These are phyloP conservation scores for Sander lucioperca DNA, from an alignment of 2,113 vertebrate species.

Conservation along the genomic window DNA sequence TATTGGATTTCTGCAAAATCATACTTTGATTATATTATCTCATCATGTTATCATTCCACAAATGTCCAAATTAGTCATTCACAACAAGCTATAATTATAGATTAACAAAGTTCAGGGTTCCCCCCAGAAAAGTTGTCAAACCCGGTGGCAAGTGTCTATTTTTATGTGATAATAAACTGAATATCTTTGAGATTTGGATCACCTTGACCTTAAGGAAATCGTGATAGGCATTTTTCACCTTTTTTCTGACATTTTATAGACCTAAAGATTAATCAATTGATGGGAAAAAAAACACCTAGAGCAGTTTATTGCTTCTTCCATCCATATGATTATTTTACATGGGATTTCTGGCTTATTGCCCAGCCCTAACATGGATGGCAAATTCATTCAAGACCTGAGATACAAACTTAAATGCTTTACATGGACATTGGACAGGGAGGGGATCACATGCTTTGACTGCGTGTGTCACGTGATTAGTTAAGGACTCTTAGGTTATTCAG, in stretches of 20 bases:
- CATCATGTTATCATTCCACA: neutral
- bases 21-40: neutral
- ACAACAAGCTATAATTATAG: neutral
- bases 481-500: constrained; percentile 3
- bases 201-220: neutral
- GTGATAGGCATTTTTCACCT: neutral
- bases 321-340: neutral
- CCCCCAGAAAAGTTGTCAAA: no score
- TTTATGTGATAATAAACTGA: neutral
- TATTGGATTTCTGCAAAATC: neutral
- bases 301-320: neutral
- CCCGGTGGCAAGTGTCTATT: no score
- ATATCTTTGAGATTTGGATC: neutral
- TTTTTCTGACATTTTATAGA: neutral
- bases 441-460: constrained; percentile 44
- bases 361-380: neutral
- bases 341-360: neutral
- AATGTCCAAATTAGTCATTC: neutral
- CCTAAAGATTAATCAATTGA: neutral
- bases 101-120: neutral
- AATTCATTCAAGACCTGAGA: neutral
- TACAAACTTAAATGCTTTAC: neutral
- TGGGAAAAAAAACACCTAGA: neutral
- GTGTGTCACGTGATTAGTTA: constrained; percentile 37
- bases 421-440: constrained; percentile 32